A percentile compares a stretch with the other conserved stretches of the same genome.
phyloP scores from a whole-genome alignment of 2,113 vertebrate species.

The Cavia porcellus region DNA sequence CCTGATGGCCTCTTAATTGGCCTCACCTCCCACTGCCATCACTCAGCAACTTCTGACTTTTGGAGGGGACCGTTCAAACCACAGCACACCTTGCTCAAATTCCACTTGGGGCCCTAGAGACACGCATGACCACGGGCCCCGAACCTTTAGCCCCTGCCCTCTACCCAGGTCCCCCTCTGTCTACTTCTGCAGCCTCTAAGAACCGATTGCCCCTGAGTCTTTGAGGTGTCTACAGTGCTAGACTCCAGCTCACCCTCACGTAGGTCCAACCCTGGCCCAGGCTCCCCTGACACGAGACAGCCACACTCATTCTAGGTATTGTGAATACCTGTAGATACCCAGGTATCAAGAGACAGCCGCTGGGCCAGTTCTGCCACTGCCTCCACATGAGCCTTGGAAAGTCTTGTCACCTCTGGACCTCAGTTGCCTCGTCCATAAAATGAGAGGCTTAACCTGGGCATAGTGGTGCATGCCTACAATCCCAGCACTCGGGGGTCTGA shows the following conservation, averaged over 20 bases:
- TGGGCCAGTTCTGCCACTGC: neutral
- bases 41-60: neutral
- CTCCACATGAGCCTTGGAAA: neutral
- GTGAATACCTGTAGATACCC: neutral
- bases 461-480: neutral
- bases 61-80: neutral
- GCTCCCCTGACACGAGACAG: neutral
- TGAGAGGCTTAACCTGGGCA: neutral
- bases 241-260: neutral
- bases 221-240: neutral
- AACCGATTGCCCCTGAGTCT: neutral
- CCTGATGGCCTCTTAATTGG: neutral
- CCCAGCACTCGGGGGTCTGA: neutral
- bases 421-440: neutral
- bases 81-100: neutral
- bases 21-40: neutral
- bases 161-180: neutral
- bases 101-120: neutral
- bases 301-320: neutral
- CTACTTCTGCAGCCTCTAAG: neutral
- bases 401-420: too few relatives aligned
- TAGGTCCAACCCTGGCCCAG: neutral
- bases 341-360: neutral
- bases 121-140: neutral
- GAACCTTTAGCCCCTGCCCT: neutral